Evolutionary conservation across 2,113 vertebrate species (phyloP).

Genomic region (Cyprinodon variegatus): DNA sequence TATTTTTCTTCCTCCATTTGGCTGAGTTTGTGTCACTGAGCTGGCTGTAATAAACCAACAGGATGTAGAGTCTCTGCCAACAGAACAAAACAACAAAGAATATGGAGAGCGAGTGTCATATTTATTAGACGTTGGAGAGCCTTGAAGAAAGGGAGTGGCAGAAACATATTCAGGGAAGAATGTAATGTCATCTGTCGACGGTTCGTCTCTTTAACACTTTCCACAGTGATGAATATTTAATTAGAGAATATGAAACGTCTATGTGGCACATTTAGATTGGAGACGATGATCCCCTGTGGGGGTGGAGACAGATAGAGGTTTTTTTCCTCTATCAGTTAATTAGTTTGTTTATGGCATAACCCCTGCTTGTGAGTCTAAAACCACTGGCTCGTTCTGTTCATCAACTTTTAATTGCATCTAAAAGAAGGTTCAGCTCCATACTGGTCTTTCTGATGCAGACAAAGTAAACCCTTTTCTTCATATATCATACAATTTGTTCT

Average conservation of each 20-base stretch:
- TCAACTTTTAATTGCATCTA: constrained; percentile 29
- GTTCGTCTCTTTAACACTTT: not conserved
- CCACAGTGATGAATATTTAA: constrained; percentile 13
- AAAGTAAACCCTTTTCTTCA: not conserved
- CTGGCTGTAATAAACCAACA: not conserved
- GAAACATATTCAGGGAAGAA: not conserved
- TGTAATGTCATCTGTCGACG: not conserved
- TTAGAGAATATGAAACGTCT: constrained; percentile 2
- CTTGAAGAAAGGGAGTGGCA: not conserved
- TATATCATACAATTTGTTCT: not conserved
- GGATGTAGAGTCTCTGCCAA: not conserved
- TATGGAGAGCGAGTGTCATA: not conserved
- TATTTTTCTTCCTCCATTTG: not conserved
- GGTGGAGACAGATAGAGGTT: not conserved
- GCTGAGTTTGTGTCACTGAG: not conserved
- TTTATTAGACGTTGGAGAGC: not conserved
- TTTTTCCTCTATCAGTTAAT: constrained; percentile 29
- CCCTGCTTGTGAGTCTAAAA: not conserved
- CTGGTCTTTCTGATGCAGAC: not conserved
- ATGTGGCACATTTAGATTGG: not conserved
- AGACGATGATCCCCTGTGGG: constrained; percentile 6
- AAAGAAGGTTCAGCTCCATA: not conserved
- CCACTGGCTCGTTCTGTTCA: not conserved
- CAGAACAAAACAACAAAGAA: not conserved
- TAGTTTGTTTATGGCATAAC: not conserved